These are phyloP conservation scores for Dinothrombium tinctorium DNA, from an alignment of 1,140 invertebrate species.

Conservation along the genomic window DNA sequence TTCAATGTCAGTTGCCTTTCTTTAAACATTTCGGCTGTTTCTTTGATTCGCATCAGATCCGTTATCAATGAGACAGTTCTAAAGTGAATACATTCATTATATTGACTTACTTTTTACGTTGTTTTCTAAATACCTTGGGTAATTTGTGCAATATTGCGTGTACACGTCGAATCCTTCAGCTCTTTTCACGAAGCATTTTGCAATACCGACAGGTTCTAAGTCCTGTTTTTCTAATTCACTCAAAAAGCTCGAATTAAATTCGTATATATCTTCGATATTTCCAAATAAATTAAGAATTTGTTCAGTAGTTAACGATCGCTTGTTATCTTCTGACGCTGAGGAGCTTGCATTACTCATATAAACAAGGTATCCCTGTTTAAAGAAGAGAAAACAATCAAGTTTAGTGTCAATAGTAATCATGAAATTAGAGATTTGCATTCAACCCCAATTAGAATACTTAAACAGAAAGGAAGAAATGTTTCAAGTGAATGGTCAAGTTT, in stretches of 20 bases:
- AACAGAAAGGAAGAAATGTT: neutral
- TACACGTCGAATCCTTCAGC: conserved; percentile 77
- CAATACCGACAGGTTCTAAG: conserved; percentile 55
- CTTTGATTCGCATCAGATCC: conserved; percentile 47
- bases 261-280: conserved; percentile 73
- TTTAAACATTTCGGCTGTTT: conserved; percentile 44
- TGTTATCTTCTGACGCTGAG: neutral
- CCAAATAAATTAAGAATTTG: conserved; percentile 37
- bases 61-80: conserved; percentile 67
- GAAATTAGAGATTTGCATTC: neutral
- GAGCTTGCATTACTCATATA: neutral
- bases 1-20: conserved; percentile 46
- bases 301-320: neutral
- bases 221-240: conserved; percentile 52
- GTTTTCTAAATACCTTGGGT: conserved; percentile 33
- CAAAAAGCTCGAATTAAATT: conserved; percentile 56
- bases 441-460: neutral
- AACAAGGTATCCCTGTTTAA: conserved; percentile 1
- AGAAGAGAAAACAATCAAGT: neutral
- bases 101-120: neutral
- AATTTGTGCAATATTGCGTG: conserved; percentile 74
- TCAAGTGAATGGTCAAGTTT: too few species aligned
- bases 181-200: conserved; percentile 66
- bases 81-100: conserved; percentile 18
- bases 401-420: neutral